These are phyloP conservation scores for Neocloeon triangulifer DNA, from an alignment of 1,140 invertebrate genomes.

Conservation along the genomic window DNA sequence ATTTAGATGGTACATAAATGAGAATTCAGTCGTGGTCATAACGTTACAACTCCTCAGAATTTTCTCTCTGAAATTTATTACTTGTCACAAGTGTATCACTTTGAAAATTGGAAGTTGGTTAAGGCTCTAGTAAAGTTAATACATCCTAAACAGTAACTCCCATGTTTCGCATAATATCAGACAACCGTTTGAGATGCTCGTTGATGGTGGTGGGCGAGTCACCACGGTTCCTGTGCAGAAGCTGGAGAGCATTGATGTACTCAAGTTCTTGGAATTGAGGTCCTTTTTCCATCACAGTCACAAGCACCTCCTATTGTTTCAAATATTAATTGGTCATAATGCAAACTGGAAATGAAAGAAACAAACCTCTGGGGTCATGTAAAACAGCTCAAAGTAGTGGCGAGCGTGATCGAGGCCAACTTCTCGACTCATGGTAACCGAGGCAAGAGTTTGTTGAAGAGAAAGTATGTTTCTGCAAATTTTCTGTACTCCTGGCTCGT, in stretches of 20 bases:
- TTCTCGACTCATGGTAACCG: slow-evolving; percentile 63
- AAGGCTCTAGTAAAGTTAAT: slow-evolving; percentile 3
- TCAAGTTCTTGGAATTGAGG: slow-evolving; percentile 65
- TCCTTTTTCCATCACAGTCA: slow-evolving; percentile 54
- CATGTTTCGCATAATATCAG: slow-evolving; percentile 40
- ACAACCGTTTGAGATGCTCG: slow-evolving; percentile 30
- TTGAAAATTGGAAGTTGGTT: slow-evolving; percentile 1
- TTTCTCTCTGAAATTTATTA: too few relatives aligned
- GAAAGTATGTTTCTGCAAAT: slow-evolving; percentile 74
- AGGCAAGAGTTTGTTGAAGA: slow-evolving; percentile 63
- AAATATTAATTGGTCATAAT: too few relatives aligned
- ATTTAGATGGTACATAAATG: too few relatives aligned
- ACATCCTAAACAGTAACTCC: slow-evolving; percentile 27
- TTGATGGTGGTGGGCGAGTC: slow-evolving; percentile 17
- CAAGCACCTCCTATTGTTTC: slow-evolving; percentile 77
- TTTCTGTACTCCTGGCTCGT: slow-evolving; percentile 54
- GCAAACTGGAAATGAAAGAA: background rate
- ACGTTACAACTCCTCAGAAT: too few relatives aligned
- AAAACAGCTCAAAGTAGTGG: slow-evolving; percentile 74
- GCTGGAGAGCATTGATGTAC: slow-evolving; percentile 62
- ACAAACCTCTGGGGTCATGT: slow-evolving; percentile 50
- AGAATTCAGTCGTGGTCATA: too few relatives aligned
- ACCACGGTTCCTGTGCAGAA: slow-evolving; percentile 29
- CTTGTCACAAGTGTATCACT: too few relatives aligned
- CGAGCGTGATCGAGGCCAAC: slow-evolving; percentile 68